A percentile compares a stretch with the other conserved stretches of the same genome.
Evolutionary conservation across 2,113 vertebrate species (phyloP).

Genomic region (Chionis minor): DNA sequence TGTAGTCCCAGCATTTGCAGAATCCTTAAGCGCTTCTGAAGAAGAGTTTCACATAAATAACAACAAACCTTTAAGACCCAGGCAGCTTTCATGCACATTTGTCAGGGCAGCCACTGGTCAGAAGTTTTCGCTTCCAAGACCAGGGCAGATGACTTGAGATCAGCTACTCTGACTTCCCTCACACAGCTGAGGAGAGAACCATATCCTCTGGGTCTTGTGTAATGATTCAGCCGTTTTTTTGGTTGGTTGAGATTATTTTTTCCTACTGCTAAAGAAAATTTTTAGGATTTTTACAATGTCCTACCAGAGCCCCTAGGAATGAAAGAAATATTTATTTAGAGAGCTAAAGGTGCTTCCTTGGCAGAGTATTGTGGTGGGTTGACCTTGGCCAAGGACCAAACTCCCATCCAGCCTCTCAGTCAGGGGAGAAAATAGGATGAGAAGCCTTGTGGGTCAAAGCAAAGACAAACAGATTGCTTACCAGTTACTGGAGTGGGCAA

Average conservation of each 20-base stretch:
- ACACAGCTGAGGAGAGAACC: background rate
- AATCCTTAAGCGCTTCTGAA: background rate
- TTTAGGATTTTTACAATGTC: background rate
- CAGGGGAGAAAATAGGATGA: background rate
- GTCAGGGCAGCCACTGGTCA: background rate
- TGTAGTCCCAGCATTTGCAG: background rate
- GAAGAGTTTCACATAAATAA: background rate
- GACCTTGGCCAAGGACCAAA: background rate
- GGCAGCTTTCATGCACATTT: background rate
- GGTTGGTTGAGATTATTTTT: background rate
- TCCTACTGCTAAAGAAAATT: background rate
- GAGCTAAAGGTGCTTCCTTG: background rate
- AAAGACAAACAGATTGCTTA: background rate
- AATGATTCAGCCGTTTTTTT: background rate
- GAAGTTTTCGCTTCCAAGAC: background rate
- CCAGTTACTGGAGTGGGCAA: background rate
- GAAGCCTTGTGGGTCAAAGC: accelerated
- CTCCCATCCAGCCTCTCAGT: background rate
- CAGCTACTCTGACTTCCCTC: background rate
- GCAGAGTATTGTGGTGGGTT: background rate
- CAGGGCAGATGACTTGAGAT: background rate
- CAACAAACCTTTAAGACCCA: background rate
- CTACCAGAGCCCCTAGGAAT: background rate
- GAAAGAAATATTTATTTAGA: background rate
- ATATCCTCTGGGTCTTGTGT: background rate